Evolutionary conservation across 2,888 invertebrate species (phyloP), one percentile per base, ranked within the genome.

Genomic region (Pristionchus entomophagus): DNA sequence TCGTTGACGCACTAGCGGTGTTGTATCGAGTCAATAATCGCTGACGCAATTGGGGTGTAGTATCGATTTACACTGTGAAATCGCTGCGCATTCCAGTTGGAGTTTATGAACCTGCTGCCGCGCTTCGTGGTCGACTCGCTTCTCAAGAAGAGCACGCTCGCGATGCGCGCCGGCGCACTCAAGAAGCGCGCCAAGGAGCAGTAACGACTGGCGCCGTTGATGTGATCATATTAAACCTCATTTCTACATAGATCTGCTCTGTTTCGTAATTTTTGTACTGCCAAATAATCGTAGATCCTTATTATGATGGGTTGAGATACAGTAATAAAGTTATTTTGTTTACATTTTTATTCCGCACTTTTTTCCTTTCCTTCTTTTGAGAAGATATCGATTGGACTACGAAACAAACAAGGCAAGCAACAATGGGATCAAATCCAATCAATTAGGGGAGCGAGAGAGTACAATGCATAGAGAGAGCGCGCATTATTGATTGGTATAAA

Each of bases 141-240:
- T 65, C 45, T 84, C 65, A 17, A 22, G 38, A 49, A 29, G 26
- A n/a, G 49, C 29, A 65, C 83, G 65, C 32, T 62, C 26, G 83
- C 53, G 12, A 65, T 84, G 83, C 62, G 83, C 41, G 83, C 83
- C 29, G 83, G 45, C 6, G 83, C 83, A 17, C 45, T 84, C 65
- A 84, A 49, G 49, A 84, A 84, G 83, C 26, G 35, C 22, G 83
- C 83, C 49, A 84, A 84, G 83, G 83, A 22, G 35, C 51, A 80
- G 51, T 80, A 80, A 51, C 0, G 73, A 26, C 26, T 45, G 51
- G 35, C 51, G 78, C 51, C 17, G 32, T 51, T 80, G 35, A 51
- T 19, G 51, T 49, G 41, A 3, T 51, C 14, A 41, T 5, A 12
- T 32, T 26, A 5, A 6, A 8, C 17, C 51, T 78, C 35, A 10